Conservation (phyloP, 2,797 vertebrate species). For the Ctenopoma kingsleyae region DNA sequence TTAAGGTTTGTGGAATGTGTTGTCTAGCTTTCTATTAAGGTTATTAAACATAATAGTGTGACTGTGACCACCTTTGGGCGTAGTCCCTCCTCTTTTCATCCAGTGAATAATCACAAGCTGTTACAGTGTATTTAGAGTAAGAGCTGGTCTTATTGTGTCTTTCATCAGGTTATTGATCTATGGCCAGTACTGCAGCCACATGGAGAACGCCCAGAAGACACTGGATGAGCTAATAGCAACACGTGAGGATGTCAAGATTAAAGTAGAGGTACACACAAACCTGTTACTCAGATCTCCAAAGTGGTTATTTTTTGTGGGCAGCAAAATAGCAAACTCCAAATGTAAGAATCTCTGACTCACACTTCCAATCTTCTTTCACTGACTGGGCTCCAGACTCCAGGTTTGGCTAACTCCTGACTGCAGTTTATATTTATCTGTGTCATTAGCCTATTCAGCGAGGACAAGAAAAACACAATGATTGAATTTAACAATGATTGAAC, state of each 20-base stretch:
- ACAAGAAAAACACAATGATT: too few relatives aligned
- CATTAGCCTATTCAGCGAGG: too few relatives aligned
- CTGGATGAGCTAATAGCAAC: constrained; percentile 92
- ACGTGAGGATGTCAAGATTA: constrained; percentile 92
- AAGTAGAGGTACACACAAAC: constrained; percentile 90
- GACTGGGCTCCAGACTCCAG: not conserved
- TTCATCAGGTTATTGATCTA: constrained; percentile 93
- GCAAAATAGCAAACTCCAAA: too few relatives aligned
- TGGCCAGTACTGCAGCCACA: constrained; percentile 97
- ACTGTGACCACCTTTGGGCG: not conserved
- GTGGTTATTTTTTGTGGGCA: too few relatives aligned
- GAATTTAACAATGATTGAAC: too few relatives aligned
- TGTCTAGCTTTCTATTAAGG: not conserved
- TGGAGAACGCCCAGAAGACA: constrained; percentile 95
- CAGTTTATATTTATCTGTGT: too few relatives aligned
- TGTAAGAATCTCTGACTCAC: not conserved
- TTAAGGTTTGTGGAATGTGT: not conserved
- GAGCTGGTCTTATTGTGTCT: not conserved
- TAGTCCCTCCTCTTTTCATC: not conserved
- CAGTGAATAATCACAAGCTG: not conserved
- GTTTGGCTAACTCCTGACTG: too few relatives aligned
- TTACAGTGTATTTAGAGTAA: constrained; percentile 16
- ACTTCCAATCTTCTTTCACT: not conserved
- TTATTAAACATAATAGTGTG: not conserved
- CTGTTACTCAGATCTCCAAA: too few relatives aligned